These are phyloP conservation scores for Meriones psammophilus DNA, from an alignment of 2,797 vertebrate species.

Conservation along the genomic window DNA sequence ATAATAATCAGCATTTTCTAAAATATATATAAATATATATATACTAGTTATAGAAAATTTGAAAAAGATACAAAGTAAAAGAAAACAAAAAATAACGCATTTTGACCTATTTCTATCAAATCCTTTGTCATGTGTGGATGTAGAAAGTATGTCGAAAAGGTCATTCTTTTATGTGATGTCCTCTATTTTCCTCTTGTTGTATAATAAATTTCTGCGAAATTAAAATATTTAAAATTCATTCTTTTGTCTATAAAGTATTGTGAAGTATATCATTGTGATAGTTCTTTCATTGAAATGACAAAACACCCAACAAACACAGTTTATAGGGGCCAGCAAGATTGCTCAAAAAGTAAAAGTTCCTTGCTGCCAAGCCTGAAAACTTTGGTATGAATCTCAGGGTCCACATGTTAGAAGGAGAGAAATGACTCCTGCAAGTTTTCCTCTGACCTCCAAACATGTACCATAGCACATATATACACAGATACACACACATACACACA, in stretches of 20 bases:
- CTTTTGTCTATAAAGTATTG: conserved; percentile 43
- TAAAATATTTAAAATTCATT: conserved; percentile 35
- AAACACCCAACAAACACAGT: neutral
- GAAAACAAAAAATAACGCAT: conserved; percentile 44
- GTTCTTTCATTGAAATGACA: neutral
- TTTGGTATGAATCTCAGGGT: neutral
- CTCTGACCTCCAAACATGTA: neutral
- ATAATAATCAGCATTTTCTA: conserved; percentile 15
- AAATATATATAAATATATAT: neutral
- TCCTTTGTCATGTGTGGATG: neutral
- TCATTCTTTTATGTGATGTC: conserved; percentile 35
- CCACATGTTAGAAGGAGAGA: neutral
- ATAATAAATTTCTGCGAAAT: conserved; percentile 50
- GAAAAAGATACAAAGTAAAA: conserved; percentile 34
- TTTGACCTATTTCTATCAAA: conserved; percentile 21
- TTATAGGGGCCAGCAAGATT: neutral
- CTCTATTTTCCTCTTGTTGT: conserved; percentile 31
- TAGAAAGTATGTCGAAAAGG: neutral
- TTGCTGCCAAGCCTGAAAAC: neutral
- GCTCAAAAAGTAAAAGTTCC: neutral
- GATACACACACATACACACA: neutral
- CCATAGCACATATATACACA: neutral
- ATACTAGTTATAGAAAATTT: neutral
- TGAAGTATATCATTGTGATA: neutral
- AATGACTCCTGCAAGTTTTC: neutral